These are phyloP conservation scores for Eospalax fontanierii DNA, from an alignment of 2,797 vertebrate species.

Conservation along the genomic window DNA sequence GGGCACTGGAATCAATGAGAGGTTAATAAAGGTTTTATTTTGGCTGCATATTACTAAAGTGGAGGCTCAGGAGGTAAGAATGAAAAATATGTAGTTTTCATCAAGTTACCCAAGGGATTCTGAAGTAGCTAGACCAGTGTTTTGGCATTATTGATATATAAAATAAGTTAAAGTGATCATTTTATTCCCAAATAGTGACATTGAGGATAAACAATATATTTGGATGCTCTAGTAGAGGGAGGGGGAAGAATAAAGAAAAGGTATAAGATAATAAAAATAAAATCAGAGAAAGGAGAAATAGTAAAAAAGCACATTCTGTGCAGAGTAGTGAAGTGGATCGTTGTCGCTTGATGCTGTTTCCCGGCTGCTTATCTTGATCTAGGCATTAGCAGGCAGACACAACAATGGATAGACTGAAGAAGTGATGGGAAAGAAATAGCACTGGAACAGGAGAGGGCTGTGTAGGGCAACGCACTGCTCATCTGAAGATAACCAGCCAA, in stretches of 20 bases:
- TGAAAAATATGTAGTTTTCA: slow-evolving; percentile 29
- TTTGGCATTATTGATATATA: not conserved
- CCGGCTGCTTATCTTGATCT: not conserved
- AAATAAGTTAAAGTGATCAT: slow-evolving; percentile 26
- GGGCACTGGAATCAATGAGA: not conserved
- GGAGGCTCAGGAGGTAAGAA: slow-evolving; percentile 12
- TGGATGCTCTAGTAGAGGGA: not conserved
- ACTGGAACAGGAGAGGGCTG: not conserved
- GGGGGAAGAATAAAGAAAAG: not conserved
- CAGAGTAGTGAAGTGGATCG: not conserved
- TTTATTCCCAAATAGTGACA: not conserved
- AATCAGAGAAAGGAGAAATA: slow-evolving; percentile 1
- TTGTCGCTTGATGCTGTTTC: not conserved
- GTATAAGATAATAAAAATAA: not conserved
- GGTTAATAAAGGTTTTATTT: not conserved
- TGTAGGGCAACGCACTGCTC: not conserved
- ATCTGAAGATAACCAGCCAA: not conserved
- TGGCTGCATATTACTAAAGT: not conserved
- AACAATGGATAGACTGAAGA: not conserved
- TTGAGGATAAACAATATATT: not conserved
- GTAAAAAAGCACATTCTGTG: slow-evolving; percentile 16
- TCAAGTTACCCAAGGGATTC: slow-evolving; percentile 12
- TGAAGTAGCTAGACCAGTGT: not conserved
- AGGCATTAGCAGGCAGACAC: not conserved
- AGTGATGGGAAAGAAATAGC: not conserved